phyloP scores from a whole-genome alignment of 2,888 invertebrate species.

The Eristalis pertinax region DNA sequence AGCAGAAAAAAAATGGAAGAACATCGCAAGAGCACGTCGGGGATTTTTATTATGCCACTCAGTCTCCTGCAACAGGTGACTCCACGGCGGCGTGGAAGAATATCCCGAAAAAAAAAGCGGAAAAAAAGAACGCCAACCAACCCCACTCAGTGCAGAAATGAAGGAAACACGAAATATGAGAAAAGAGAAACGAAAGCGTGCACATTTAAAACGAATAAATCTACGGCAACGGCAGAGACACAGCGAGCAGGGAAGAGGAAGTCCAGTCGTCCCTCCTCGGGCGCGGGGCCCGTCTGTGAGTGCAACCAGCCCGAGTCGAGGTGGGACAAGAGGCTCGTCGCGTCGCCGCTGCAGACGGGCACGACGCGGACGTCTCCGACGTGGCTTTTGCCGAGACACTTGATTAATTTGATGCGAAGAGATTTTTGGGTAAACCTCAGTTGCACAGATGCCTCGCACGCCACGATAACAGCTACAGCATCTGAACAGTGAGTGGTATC shows the following conservation, averaged over 20 bases:
- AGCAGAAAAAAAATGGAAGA: conserved; percentile 28
- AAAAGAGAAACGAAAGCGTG: conserved; percentile 56
- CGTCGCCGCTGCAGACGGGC: conserved; percentile 30
- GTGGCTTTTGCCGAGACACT: conserved; percentile 58
- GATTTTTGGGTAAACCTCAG: conserved; percentile 65
- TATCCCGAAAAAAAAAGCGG: neutral
- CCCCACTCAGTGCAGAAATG: conserved; percentile 9
- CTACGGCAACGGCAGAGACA: conserved; percentile 6
- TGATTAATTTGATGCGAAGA: conserved; percentile 65
- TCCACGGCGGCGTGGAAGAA: conserved; percentile 22
- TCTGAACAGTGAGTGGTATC: conserved; percentile 32
- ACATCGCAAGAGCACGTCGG: conserved; percentile 35
- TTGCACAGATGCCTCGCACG: conserved; percentile 30
- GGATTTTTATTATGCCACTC: conserved; percentile 61
- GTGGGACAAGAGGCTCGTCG: conserved; percentile 28
- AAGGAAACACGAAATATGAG: conserved; percentile 21
- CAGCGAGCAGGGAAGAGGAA: neutral
- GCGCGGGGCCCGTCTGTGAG: neutral
- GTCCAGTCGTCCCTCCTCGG: neutral
- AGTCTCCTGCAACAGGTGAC: conserved; percentile 69
- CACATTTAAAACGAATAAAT: conserved; percentile 64
- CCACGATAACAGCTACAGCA: conserved; percentile 10
- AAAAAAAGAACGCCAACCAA: conserved; percentile 1
- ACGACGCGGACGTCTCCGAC: conserved; percentile 26
- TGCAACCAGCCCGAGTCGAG: conserved; percentile 27